Base-by-base conservation (phyloP, 2,797 vertebrate genomes). In the Poeciliopsis infans region DNA sequence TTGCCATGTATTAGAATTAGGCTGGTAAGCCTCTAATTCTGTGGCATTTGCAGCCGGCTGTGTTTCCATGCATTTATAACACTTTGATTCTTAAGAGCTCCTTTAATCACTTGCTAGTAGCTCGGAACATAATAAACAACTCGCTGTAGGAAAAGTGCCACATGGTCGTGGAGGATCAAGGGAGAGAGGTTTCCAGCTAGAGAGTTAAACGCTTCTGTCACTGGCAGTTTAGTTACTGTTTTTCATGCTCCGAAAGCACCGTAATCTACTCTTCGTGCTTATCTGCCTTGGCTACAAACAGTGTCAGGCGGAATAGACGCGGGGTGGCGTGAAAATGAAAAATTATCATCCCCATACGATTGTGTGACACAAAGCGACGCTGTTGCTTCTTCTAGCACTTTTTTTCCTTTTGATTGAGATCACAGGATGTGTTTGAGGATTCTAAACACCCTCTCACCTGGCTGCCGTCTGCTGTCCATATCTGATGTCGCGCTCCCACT, bases 21-120 rank as follows among this genome's bases (percentile, higher is more conserved):
- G 93, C 93, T 88, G 94, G 93, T 95, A 95, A 96, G 96, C 95
- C 97, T 97, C 94, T 98, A 98, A 99, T 98, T 99, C 97, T 97
- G 90, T 95, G 96, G 97, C 97, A 97, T 99, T 97, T 98, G 97
- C 97, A 97, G 97, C 97, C 96, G 95, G 96, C 97, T 97, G 97
- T 98, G 97, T 98, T 99, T 97, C 96, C 97, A 99, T 99, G 97
- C 97, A 99, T 99, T 98, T 98, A 97, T 97, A 99, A 98, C 96
- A 95, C 97, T 97, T 97, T 97, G 97, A 97, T 98, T 98, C 97
- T 97, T 97, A 97, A 97, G 96, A 97, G 97, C 96, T 96, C 94
- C 96, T 97, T 98, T 98, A 99, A 99, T 99, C 97, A 97, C 97
- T 98, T 97, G 97, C 96, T 96, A 97, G 96, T 95, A 95, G 97